Base-by-base conservation (phyloP, 2,113 vertebrate genomes). In the Hippocampus zosterae region DNA sequence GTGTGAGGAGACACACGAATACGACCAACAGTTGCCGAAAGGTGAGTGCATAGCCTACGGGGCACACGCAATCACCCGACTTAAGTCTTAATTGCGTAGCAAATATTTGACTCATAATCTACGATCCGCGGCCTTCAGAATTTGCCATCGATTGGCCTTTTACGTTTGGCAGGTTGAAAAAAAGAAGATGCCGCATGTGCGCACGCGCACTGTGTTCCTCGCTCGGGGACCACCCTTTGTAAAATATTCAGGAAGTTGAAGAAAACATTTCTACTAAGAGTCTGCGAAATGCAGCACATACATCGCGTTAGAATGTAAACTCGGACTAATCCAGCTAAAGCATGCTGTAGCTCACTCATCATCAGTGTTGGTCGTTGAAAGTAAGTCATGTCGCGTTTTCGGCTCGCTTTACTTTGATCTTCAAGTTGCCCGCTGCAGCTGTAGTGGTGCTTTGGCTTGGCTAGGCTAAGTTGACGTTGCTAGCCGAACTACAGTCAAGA, bases 1-100 rank as follows among this genome's bases (percentile, higher is more conserved):
- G 10, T 95, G 93, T 37, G 95, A 95, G 79, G 93, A 95, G 79
- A 88, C 92, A 55, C 76, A 85, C 25, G 69, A 64, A 67, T 77
- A 71, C 21, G 78, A 71, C 7, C 74, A 80, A 71, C 80, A 87
- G 55, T 83, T 86, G 29, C 82, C 82, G 50, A 84, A 88, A 89
- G 87, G 89, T 88, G 70, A 88, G 71, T 56, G 53, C 23, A 18
- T 56, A 8, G 3, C 0, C 33, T 23, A 41, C 66, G 52, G 33
- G 15, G 48, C 37, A 37, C 55, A 65, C 64, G n/a, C 41, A 65
- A 33, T 1, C 65, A 16, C 53, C 40, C 65, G 59, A 61, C 55
- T 33, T 11, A 25, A 56, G 1, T 63, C 12, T n/a, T n/a, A 42
- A 8, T 19, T 33, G 6, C n/a, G 15, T 16, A 0, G 19, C 25